phyloP scores from a whole-genome alignment of 2,888 invertebrate genomes.

The Fragum whitleyi region DNA sequence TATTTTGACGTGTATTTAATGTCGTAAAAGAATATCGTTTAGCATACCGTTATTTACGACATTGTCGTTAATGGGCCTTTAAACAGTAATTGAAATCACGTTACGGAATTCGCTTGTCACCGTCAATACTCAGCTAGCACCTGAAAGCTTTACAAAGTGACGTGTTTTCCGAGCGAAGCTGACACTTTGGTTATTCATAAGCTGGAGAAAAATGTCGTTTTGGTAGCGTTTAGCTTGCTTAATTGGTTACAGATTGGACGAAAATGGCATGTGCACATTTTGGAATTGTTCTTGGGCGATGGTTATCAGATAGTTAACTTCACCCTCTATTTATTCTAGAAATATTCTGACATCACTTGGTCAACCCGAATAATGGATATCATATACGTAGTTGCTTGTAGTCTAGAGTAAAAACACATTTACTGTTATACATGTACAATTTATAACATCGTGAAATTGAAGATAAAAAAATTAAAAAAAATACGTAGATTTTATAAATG shows the following conservation, averaged over 20 bases:
- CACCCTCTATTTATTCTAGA: slow-evolving; percentile 34
- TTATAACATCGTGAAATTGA: too few relatives aligned
- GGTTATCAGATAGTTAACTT: slow-evolving; percentile 52
- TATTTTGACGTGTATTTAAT: slow-evolving; percentile 42
- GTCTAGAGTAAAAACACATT: too few relatives aligned
- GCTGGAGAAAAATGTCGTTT: slow-evolving; percentile 44
- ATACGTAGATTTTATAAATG: too few relatives aligned
- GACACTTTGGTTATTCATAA: slow-evolving; percentile 48
- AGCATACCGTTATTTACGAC: background rate
- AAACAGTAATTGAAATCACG: slow-evolving; percentile 68
- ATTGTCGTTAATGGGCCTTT: slow-evolving; percentile 69
- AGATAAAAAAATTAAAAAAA: too few relatives aligned
- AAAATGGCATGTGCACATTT: slow-evolving; percentile 37
- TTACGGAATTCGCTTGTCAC: slow-evolving; percentile 57
- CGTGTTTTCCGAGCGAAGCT: slow-evolving; percentile 19
- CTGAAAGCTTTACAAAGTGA: slow-evolving; percentile 23
- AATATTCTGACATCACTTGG: background rate
- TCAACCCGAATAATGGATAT: background rate
- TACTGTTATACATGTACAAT: too few relatives aligned
- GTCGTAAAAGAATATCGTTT: background rate
- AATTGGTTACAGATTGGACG: slow-evolving; percentile 52
- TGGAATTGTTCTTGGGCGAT: slow-evolving; percentile 30
- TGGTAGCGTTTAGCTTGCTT: slow-evolving; percentile 34
- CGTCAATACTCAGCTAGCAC: slow-evolving; percentile 24
- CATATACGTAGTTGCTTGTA: too few relatives aligned